Base-by-base conservation (phyloP, 1,140 invertebrate genomes). In the Aplysia californica region DNA sequence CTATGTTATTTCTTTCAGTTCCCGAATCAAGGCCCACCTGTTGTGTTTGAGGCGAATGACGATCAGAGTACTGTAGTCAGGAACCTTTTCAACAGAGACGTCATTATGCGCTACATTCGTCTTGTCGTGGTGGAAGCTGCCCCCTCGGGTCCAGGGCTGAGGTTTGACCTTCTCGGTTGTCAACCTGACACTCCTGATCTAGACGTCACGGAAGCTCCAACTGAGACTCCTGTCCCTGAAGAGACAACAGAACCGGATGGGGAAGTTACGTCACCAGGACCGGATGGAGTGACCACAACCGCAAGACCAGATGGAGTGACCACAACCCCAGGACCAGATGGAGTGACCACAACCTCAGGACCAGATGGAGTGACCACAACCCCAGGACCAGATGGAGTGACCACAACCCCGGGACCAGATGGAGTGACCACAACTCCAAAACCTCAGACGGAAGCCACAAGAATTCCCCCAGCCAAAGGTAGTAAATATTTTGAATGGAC, bases 161-260 rank as follows among this genome's bases (percentile, higher is more conserved):
- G 84, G 35, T 77, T 83, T 41, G 80, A 84, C 68, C 55, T 85
- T n/a, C 39, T 85, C 21, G 84, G 84, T 26, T 85, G 84, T 68
- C 76, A 56, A 38, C 83, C 79, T 10, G 58, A 70, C 61, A 23
- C 59, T 26, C 75, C 79, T 4, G 33, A 29, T 23, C 21, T 21
- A n/a, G n/a, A n/a, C n/a, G n/a, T n/a, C n/a, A n/a, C n/a, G n/a
- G n/a, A n/a, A n/a, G n/a, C n/a, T n/a, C 0, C 35, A 36, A 35
- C 75, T 44, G 67, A 77, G n/a, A n/a, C 26, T 36, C 20, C 20
- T 26, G 10, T 18, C 20, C 26, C 59, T 61, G 59, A 61, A 31
- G 20, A 50, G 44, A 15, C 15, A 50, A n/a, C 15, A 15, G 44
- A 18, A n/a, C 44, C 15, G 44, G 15, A 50, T 50, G 44, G 15